These are phyloP conservation scores for Chironomus tentans DNA, from an alignment of 2,888 invertebrate genomes.

Conservation along the genomic window DNA sequence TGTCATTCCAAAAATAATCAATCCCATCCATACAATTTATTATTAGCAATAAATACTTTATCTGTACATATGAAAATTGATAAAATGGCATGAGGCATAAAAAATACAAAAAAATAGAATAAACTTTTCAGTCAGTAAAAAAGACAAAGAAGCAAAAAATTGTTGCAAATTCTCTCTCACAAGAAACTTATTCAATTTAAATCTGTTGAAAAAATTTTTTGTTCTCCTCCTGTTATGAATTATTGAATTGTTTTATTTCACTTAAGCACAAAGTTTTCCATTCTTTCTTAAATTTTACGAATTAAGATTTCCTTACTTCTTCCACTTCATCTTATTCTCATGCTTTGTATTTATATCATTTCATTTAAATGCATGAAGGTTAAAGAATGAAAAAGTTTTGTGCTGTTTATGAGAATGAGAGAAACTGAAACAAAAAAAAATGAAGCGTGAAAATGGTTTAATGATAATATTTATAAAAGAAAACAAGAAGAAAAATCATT, in stretches of 20 bases:
- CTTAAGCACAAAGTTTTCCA: background rate
- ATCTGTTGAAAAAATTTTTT: background rate
- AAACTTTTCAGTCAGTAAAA: background rate
- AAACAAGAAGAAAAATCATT: background rate
- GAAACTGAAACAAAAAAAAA: background rate
- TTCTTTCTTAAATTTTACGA: background rate
- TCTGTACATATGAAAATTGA: too few relatives aligned
- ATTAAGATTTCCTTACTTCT: background rate
- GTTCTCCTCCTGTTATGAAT: background rate
- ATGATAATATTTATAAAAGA: background rate
- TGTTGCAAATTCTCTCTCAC: background rate
- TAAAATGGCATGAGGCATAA: too few relatives aligned
- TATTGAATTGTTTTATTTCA: background rate
- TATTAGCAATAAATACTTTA: too few relatives aligned
- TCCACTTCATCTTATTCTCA: too few relatives aligned
- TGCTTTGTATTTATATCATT: too few relatives aligned
- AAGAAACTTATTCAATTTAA: background rate
- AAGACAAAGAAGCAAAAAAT: background rate
- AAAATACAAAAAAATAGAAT: too few relatives aligned
- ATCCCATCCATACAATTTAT: too few relatives aligned
- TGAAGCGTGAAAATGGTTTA: background rate
- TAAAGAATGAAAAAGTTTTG: background rate
- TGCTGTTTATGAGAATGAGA: background rate
- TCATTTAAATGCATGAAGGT: background rate
- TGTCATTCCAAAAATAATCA: too few relatives aligned